Percentiles rank a stretch among this genome's conserved stretches.
phyloP scores from a whole-genome alignment of 1,140 invertebrate species.

The Bombus picipes region DNA sequence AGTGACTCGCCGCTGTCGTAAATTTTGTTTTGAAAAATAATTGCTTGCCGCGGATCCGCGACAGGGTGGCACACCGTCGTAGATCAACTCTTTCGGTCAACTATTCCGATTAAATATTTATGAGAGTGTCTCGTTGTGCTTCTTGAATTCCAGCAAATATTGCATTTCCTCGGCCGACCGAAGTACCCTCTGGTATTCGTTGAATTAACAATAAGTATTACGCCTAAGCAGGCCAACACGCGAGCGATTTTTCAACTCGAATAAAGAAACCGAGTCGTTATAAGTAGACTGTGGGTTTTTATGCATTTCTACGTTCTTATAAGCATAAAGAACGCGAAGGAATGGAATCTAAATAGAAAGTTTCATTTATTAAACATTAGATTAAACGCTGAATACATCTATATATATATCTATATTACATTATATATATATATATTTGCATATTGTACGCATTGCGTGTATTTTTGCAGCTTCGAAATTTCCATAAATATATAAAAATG shows the following conservation, averaged over 20 bases:
- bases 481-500: too few species aligned
- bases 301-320: too few species aligned
- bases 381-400: too few species aligned
- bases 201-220: not conserved
- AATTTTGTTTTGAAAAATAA: slow-evolving; percentile 53
- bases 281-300: too few species aligned
- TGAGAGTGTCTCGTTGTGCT: not conserved
- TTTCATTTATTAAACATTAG: too few species aligned
- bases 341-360: too few species aligned
- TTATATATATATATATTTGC: too few species aligned
- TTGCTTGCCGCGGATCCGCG: slow-evolving; percentile 22
- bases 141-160: slow-evolving; percentile 27
- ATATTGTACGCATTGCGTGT: too few species aligned
- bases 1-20: slow-evolving; percentile 36
- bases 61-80: not conserved
- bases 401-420: too few species aligned
- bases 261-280: not conserved
- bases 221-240: not conserved
- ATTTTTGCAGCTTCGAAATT: too few species aligned
- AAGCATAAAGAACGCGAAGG: too few species aligned
- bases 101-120: slow-evolving; percentile 45
- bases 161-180: not conserved
- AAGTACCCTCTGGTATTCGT: not conserved
- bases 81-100: slow-evolving; percentile 27
- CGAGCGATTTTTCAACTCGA: slow-evolving; percentile 23